Percentiles rank a stretch among this genome's conserved stretches.
Conservation (phyloP, 1,140 invertebrate genomes). For the Nephotettix cincticeps region DNA sequence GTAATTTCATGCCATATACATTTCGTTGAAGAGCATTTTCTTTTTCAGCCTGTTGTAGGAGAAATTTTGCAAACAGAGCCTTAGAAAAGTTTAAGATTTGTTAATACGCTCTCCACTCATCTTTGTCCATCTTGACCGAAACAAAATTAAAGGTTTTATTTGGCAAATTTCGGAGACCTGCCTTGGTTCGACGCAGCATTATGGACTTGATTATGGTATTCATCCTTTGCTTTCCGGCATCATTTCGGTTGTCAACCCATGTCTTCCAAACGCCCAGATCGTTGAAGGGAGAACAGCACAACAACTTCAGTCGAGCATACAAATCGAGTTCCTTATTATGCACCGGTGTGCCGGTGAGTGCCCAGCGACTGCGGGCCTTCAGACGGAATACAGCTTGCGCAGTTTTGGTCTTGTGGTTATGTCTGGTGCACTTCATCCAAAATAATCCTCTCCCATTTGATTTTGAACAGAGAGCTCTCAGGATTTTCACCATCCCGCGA, state of each 20-base stretch:
- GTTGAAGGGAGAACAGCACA: slow-evolving; percentile 82
- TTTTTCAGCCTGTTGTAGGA: slow-evolving; percentile 70
- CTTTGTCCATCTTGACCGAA: slow-evolving; percentile 59
- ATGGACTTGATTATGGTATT: slow-evolving; percentile 77
- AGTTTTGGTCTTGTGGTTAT: slow-evolving; percentile 76
- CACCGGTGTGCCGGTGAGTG: slow-evolving; percentile 91
- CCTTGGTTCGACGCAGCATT: slow-evolving; percentile 82
- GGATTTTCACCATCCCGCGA: slow-evolving; percentile 53
- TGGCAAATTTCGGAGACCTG: slow-evolving; percentile 69
- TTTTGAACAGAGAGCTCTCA: slow-evolving; percentile 56
- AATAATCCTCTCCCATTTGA: slow-evolving; percentile 83
- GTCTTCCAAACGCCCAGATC: slow-evolving; percentile 71
- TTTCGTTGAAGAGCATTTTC: slow-evolving; percentile 46
- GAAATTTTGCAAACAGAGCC: slow-evolving; percentile 71
- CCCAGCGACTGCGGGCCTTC: slow-evolving; percentile 68
- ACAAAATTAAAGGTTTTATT: slow-evolving; percentile 58
- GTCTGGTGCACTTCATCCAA: slow-evolving; percentile 93
- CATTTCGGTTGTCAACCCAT: slow-evolving; percentile 71
- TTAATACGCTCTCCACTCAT: slow-evolving; percentile 77
- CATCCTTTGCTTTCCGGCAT: slow-evolving; percentile 68
- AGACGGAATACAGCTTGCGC: slow-evolving; percentile 70
- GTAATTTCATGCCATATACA: background rate
- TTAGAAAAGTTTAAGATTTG: slow-evolving; percentile 50
- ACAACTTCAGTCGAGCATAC: slow-evolving; percentile 83
- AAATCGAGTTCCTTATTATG: slow-evolving; percentile 92